Evolutionary conservation across 2,797 vertebrate genomes (phyloP).

Genomic region (Taeniopygia guttata): DNA sequence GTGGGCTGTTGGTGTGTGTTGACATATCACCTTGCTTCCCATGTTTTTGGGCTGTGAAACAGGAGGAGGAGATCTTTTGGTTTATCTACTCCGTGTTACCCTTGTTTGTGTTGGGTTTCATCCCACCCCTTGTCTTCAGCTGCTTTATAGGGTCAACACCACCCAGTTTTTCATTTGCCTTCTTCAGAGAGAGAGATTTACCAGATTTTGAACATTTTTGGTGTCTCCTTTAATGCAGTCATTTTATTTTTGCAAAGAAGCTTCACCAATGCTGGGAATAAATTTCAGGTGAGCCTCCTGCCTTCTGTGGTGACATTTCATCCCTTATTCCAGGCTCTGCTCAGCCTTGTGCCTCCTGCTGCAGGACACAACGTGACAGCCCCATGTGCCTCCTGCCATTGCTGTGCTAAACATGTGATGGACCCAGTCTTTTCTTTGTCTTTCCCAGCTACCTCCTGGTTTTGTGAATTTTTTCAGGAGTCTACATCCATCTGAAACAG

Average conservation of each 20-base stretch:
- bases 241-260: background rate
- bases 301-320: background rate
- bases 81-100: background rate
- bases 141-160: background rate
- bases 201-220: background rate
- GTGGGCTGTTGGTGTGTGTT: slow-evolving; percentile 43
- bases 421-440: background rate
- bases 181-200: background rate
- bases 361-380: background rate
- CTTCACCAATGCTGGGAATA: background rate
- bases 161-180: background rate
- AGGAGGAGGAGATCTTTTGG: background rate
- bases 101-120: background rate
- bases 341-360: background rate
- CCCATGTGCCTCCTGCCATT: background rate
- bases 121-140: background rate
- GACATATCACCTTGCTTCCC: slow-evolving; percentile 36
- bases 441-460: background rate
- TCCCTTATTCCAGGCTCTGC: background rate
- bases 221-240: background rate
- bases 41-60: slow-evolving; percentile 40
- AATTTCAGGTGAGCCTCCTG: background rate
- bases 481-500: background rate
- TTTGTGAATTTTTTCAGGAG: background rate
- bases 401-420: background rate